These are phyloP conservation scores for Drosophila anomelani DNA, from an alignment of 2,888 invertebrate genomes.

Conservation along the genomic window DNA sequence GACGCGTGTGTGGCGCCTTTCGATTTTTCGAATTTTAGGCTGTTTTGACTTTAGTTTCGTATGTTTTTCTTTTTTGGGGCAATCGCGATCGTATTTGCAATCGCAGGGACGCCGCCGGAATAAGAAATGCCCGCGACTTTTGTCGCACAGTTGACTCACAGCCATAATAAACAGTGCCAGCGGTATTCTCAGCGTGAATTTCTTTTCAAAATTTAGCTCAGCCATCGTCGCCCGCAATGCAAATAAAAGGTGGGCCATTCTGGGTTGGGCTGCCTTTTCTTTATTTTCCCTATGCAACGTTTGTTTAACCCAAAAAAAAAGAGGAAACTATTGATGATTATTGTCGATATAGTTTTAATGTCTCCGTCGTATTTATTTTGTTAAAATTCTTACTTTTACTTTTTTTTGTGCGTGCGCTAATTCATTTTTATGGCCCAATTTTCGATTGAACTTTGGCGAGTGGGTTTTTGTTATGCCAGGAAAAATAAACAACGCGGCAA, in stretches of 20 bases:
- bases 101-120: constrained; percentile 65
- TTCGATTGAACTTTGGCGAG: constrained; percentile 71
- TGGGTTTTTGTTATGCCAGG: constrained; percentile 58
- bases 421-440: constrained; percentile 67
- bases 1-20: constrained; percentile 78
- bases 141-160: constrained; percentile 53
- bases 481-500: constrained; percentile 65
- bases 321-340: constrained; percentile 47
- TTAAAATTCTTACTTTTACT: constrained; percentile 53
- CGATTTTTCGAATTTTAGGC: constrained; percentile 54
- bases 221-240: constrained; percentile 61
- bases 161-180: constrained; percentile 29
- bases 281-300: constrained; percentile 36
- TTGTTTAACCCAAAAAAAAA: constrained; percentile 65
- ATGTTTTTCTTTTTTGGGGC: constrained; percentile 42
- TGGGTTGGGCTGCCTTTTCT: constrained; percentile 13
- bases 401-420: constrained; percentile 54
- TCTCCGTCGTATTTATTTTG: constrained; percentile 64
- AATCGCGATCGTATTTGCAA: constrained; percentile 57
- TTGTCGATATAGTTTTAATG: constrained; percentile 40
- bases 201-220: constrained; percentile 66
- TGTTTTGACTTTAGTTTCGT: constrained; percentile 27
- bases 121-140: constrained; percentile 60
- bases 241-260: constrained; percentile 71
- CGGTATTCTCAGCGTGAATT: constrained; percentile 64